A percentile compares a stretch with the other conserved stretches of the same genome.
Evolutionary conservation across 1,140 invertebrate species (phyloP).

Genomic region (Drosophila pachea): DNA sequence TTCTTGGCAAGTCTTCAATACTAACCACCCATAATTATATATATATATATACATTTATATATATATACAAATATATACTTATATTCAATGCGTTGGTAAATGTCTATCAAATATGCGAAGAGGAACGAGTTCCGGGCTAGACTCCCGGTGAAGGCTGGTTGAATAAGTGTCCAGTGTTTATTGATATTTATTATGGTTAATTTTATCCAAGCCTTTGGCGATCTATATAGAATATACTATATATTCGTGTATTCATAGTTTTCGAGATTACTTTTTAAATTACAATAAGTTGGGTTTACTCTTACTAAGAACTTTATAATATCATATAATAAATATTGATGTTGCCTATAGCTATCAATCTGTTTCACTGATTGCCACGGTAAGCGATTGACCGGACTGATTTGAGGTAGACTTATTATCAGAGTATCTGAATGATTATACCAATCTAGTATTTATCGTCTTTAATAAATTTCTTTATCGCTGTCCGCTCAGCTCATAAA

Average conservation of each 20-base stretch:
- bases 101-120: constrained; percentile 19
- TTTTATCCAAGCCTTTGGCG: constrained; percentile 14
- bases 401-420: not conserved
- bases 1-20: constrained; percentile 9
- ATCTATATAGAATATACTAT: constrained; percentile 5
- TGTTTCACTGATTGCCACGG: no score
- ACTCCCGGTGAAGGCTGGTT: constrained; percentile 30
- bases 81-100: constrained; percentile 25
- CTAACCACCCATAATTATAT: no score
- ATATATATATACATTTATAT: no score
- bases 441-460: no score
- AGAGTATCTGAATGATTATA: no score
- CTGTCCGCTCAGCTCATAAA: no score
- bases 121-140: constrained; percentile 11
- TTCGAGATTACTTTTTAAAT: constrained; percentile 6
- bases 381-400: not conserved
- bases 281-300: constrained; percentile 14
- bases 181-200: constrained; percentile 21
- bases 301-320: constrained; percentile 3
- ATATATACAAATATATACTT: not conserved
- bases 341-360: constrained; percentile 10
- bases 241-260: constrained; percentile 20
- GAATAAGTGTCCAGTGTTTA: constrained; percentile 44
- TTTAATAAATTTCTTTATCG: no score
- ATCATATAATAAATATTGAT: constrained; percentile 25